Conservation (phyloP, 2,888 invertebrate species). For the Macrophya annulata region DNA sequence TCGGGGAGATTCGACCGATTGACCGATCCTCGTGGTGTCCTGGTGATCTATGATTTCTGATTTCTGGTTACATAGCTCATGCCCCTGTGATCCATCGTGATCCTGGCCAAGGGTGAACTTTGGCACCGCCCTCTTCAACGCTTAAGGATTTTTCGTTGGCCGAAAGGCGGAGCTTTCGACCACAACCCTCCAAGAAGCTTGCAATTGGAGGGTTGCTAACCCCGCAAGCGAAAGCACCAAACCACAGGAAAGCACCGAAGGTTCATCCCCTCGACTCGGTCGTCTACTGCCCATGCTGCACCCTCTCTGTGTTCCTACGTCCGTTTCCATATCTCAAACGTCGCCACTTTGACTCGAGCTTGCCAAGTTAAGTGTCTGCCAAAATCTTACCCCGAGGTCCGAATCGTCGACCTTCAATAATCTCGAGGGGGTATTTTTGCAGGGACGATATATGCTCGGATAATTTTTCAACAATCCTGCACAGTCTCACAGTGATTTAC, state of each 20-base stretch:
- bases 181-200: slow-evolving; percentile 62
- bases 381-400: background rate
- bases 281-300: slow-evolving; percentile 20
- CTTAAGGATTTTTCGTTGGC: slow-evolving; percentile 62
- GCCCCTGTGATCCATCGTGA: slow-evolving; percentile 58
- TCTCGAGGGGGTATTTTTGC: slow-evolving; percentile 4
- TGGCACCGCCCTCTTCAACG: slow-evolving; percentile 56
- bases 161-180: slow-evolving; percentile 65
- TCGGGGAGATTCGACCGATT: slow-evolving; percentile 45
- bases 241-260: slow-evolving; percentile 42
- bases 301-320: slow-evolving; percentile 3
- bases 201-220: slow-evolving; percentile 63
- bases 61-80: slow-evolving; percentile 64
- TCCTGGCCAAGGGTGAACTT: slow-evolving; percentile 57
- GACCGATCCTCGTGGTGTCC: slow-evolving; percentile 61
- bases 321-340: slow-evolving; percentile 12
- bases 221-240: slow-evolving; percentile 49
- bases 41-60: slow-evolving; percentile 72
- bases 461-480: background rate
- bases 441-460: background rate
- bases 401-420: background rate
- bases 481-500: background rate
- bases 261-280: slow-evolving; percentile 31
- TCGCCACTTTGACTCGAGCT: slow-evolving; percentile 8
- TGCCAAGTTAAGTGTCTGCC: slow-evolving; percentile 15